phyloP scores from a whole-genome alignment of 2,797 vertebrate species.

The Craterocephalus amniculus region DNA sequence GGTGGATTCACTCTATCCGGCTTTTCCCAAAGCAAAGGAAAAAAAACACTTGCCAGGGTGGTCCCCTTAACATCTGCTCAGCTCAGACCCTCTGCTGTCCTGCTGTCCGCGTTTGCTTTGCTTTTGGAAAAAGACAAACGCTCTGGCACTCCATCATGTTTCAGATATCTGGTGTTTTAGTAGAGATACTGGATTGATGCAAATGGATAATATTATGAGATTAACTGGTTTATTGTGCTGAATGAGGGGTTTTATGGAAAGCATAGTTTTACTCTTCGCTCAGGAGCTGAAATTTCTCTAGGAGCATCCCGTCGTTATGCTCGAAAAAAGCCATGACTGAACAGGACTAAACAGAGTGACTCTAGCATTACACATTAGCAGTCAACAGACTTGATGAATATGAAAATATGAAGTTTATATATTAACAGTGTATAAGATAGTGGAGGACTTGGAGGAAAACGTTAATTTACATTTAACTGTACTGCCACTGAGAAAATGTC shows the following conservation, averaged over 20 bases:
- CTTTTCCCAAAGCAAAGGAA: constrained; percentile 62
- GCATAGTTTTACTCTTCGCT: not conserved
- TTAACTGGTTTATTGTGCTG: not conserved
- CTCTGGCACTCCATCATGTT: not conserved
- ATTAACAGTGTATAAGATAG: not conserved
- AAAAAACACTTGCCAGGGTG: constrained; percentile 71
- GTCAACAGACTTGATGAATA: not conserved
- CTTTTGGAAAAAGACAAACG: constrained; percentile 38
- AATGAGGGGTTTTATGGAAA: not conserved
- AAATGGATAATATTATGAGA: constrained; percentile 1
- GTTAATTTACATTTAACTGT: not conserved
- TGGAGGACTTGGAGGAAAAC: no score
- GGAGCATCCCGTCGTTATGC: not conserved
- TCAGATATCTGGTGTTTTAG: constrained; percentile 10
- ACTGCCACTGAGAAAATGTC: not conserved
- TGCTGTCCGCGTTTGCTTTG: constrained; percentile 41
- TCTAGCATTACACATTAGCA: not conserved
- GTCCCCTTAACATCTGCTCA: constrained; percentile 75
- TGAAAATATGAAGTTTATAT: not conserved
- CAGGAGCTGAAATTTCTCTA: constrained; percentile 3
- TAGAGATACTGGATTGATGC: constrained; percentile 4
- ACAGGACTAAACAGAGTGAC: not conserved
- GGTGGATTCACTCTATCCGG: constrained; percentile 53
- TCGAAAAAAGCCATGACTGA: not conserved
- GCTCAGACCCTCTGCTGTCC: constrained; percentile 38